phyloP scores from a whole-genome alignment of 2,113 vertebrate genomes.

The Ariopsis seemanni region DNA sequence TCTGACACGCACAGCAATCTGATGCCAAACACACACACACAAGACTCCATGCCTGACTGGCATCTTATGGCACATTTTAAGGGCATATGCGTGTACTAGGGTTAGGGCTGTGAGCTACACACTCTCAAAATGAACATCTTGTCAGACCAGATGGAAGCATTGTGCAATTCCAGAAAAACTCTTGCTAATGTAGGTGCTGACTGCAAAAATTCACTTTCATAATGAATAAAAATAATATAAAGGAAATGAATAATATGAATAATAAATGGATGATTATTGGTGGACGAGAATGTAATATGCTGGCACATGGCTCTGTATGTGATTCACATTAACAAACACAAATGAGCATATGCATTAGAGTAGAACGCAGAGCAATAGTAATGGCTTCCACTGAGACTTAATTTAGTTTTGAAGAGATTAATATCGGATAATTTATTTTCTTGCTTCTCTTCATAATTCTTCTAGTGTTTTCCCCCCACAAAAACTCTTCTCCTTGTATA shows the following conservation, averaged over 20 bases:
- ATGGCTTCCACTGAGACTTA: constrained; percentile 12
- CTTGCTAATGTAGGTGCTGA: background rate
- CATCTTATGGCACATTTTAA: too few relatives aligned
- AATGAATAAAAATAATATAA: constrained; percentile 2
- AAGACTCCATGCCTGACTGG: too few relatives aligned
- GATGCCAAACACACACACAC: background rate
- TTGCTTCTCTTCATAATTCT: background rate
- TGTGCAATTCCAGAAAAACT: constrained; percentile 17
- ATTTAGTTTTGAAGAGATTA: constrained; percentile 4
- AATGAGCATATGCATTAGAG: constrained; percentile 16
- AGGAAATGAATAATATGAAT: constrained; percentile 3
- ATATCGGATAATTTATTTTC: constrained; percentile 22
- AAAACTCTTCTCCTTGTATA: background rate
- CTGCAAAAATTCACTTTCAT: background rate
- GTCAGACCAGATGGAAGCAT: constrained; percentile 20
- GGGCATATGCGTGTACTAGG: too few relatives aligned
- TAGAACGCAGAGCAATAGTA: constrained; percentile 2
- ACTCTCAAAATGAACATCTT: background rate
- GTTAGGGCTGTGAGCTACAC: too few relatives aligned
- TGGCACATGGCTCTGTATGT: background rate
- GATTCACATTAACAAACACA: constrained; percentile 3
- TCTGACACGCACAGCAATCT: background rate
- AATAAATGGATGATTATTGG: constrained; percentile 12
- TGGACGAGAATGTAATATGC: background rate
- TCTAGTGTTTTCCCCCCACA: background rate